phyloP scores from a whole-genome alignment of 2,113 vertebrate species.

The Climacteris rufus region DNA sequence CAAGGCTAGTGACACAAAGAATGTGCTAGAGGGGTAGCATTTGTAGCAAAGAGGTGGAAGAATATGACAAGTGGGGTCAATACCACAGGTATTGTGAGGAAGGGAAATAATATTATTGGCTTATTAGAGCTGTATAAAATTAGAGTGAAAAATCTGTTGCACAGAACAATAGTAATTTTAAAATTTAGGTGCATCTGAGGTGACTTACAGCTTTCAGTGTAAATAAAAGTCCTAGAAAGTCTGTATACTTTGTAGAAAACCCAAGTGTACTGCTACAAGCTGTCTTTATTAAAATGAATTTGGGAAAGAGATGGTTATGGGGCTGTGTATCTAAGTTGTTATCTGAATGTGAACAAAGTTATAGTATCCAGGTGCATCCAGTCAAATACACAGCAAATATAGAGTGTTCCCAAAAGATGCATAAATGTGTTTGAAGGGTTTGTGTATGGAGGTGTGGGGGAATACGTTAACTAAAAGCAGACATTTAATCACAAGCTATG shows the following conservation, averaged over 20 bases:
- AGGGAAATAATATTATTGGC: neutral
- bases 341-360: neutral
- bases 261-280: neutral
- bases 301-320: neutral
- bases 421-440: neutral
- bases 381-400: neutral
- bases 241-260: neutral
- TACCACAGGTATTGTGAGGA: neutral
- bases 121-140: neutral
- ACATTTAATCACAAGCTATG: neutral
- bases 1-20: neutral
- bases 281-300: neutral
- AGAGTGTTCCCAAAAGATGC: neutral
- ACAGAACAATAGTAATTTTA: neutral
- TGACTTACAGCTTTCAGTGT: neutral
- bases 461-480: neutral
- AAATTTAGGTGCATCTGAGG: neutral
- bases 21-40: neutral
- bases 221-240: neutral
- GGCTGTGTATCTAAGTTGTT: neutral
- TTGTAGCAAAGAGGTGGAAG: neutral
- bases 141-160: neutral
- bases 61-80: neutral
- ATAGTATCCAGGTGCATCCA: neutral
- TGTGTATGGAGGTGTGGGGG: fast-evolving